Evolutionary conservation across 2,797 vertebrate species (phyloP).

Genomic region (Tolypeutes matacus): DNA sequence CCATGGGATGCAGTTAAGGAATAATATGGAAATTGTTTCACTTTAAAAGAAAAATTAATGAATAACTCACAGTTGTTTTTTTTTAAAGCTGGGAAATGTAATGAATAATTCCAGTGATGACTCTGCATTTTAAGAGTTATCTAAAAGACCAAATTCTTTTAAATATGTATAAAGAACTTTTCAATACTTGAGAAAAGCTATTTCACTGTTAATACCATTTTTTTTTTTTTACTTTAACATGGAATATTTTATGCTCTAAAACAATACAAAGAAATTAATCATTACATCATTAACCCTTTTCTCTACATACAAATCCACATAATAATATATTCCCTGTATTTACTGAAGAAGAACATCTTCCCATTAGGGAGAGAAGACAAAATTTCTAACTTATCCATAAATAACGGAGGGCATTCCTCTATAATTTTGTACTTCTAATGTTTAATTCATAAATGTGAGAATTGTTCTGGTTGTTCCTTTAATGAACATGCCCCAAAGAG

Average conservation of each 20-base stretch:
- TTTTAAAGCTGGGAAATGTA: background rate
- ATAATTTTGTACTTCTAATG: background rate
- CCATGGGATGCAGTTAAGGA: background rate
- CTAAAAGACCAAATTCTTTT: constrained; percentile 44
- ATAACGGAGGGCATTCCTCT: background rate
- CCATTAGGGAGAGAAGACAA: background rate
- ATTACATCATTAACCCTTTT: background rate
- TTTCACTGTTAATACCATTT: background rate
- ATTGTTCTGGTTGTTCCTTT: background rate
- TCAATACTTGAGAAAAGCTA: background rate
- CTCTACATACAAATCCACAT: background rate
- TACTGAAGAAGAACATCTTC: background rate
- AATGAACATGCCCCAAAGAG: constrained; percentile 19
- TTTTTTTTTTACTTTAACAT: constrained; percentile 2
- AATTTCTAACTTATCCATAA: background rate
- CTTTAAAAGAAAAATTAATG: background rate
- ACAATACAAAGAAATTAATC: background rate
- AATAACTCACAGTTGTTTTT: constrained; percentile 42
- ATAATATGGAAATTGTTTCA: constrained; percentile 18
- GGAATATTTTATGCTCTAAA: background rate
- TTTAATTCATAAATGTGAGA: constrained; percentile 31
- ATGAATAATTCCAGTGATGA: constrained; percentile 54
- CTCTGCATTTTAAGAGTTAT: constrained; percentile 58
- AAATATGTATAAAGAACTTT: background rate
- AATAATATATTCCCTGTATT: background rate